Conservation (phyloP, 2,888 invertebrate species). For the Thelaira solivaga region DNA sequence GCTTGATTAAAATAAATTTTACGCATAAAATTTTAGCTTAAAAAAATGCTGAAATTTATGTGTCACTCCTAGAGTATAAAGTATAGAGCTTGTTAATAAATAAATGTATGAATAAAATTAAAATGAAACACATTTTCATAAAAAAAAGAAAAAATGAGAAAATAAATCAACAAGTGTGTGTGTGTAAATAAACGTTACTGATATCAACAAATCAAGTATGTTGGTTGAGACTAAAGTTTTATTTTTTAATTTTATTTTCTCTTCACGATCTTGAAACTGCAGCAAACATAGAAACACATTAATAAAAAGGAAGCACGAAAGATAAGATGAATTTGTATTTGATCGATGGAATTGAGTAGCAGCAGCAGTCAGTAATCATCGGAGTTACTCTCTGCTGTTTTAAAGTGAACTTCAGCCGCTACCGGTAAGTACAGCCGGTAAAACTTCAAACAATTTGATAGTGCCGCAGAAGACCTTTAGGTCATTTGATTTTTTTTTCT, state of each 20-base stretch:
- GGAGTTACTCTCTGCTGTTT: neutral
- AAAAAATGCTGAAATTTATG: constrained; percentile 33
- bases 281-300: neutral
- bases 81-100: constrained; percentile 59
- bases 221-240: neutral
- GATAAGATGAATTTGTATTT: constrained; percentile 20
- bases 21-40: neutral
- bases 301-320: constrained; percentile 1
- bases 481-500: constrained; percentile 46
- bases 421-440: constrained; percentile 55
- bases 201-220: neutral
- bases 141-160: neutral
- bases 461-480: constrained; percentile 49
- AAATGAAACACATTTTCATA: constrained; percentile 21
- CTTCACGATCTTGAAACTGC: neutral
- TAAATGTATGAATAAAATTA: constrained; percentile 48
- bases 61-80: constrained; percentile 46
- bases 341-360: constrained; percentile 42
- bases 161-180: neutral
- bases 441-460: constrained; percentile 56
- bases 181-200: neutral
- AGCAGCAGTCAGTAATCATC: too few relatives aligned
- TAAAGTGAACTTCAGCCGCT: constrained; percentile 54
- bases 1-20: neutral
- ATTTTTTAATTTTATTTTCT: neutral